Evolutionary conservation across 2,113 vertebrate species (phyloP).

Genomic region (Entomyzon cyanotis): DNA sequence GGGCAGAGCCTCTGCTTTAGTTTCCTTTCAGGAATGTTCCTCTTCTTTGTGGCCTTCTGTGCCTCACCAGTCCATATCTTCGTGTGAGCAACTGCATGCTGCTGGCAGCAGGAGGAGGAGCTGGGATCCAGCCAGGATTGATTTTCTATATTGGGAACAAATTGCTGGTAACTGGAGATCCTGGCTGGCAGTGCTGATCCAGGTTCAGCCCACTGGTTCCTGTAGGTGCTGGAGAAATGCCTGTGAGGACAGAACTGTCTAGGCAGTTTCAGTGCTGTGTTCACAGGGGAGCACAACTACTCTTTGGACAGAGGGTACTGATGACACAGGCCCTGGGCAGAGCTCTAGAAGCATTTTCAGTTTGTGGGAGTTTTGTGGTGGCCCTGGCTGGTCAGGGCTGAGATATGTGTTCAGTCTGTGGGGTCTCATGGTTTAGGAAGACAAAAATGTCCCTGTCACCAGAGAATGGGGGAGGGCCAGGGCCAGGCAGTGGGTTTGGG

Average conservation of each 20-base stretch:
- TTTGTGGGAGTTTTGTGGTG: background rate
- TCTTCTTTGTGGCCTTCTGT: background rate
- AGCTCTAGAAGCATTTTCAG: background rate
- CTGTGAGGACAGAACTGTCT: background rate
- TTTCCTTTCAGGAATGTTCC: background rate
- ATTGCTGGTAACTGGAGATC: background rate
- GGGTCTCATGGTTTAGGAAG: background rate
- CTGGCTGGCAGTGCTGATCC: rapidly evolving
- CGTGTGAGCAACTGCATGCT: background rate
- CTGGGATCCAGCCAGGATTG: background rate
- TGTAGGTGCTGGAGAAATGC: background rate
- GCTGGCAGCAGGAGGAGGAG: background rate
- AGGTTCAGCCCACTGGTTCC: rapidly evolving
- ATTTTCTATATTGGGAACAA: background rate
- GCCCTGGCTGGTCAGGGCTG: background rate
- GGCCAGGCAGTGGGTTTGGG: background rate
- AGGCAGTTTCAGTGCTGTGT: background rate
- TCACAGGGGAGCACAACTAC: background rate
- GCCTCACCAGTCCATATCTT: background rate
- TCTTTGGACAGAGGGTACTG: rapidly evolving
- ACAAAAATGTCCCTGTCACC: rapidly evolving
- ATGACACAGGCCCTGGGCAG: background rate
- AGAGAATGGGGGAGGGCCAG: background rate
- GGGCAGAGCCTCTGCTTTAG: background rate
- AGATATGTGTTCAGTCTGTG: rapidly evolving